These are phyloP conservation scores for Intellagama lesueurii DNA, from an alignment of 2,797 vertebrate species.

Conservation along the genomic window DNA sequence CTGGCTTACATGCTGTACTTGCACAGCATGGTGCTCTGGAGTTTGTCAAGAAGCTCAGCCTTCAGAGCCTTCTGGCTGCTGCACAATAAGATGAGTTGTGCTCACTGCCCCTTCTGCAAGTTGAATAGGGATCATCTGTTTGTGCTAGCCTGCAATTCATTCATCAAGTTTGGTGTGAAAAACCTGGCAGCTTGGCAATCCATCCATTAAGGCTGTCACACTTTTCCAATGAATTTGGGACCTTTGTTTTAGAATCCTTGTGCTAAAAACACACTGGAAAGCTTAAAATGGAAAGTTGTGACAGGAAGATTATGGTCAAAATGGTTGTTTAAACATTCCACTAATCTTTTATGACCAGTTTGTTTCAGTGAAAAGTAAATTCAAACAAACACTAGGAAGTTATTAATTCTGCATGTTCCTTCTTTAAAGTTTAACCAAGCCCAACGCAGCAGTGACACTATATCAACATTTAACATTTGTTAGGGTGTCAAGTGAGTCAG, in stretches of 20 bases:
- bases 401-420: conserved; percentile 13
- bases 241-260: background rate
- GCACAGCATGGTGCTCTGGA: background rate
- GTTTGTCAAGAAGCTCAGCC: conserved; percentile 13
- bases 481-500: conserved; percentile 18
- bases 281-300: background rate
- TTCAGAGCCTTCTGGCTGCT: background rate
- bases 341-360: conserved; percentile 2
- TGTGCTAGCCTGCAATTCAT: conserved; percentile 2
- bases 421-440: conserved; percentile 20
- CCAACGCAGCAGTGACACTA: background rate
- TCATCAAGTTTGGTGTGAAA: conserved; percentile 30
- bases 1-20: background rate
- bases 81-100: background rate
- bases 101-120: background rate
- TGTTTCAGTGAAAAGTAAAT: conserved; percentile 14
- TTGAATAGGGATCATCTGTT: background rate
- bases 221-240: background rate
- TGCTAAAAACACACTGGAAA: background rate
- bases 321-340: background rate
- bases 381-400: background rate
- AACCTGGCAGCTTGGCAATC: background rate
- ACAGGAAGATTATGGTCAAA: background rate
- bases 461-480: conserved; percentile 25
- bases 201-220: background rate